phyloP scores from a whole-genome alignment of 35 echinoderm and acorn worm genomes.

The Ophioderma brevispina region DNA sequence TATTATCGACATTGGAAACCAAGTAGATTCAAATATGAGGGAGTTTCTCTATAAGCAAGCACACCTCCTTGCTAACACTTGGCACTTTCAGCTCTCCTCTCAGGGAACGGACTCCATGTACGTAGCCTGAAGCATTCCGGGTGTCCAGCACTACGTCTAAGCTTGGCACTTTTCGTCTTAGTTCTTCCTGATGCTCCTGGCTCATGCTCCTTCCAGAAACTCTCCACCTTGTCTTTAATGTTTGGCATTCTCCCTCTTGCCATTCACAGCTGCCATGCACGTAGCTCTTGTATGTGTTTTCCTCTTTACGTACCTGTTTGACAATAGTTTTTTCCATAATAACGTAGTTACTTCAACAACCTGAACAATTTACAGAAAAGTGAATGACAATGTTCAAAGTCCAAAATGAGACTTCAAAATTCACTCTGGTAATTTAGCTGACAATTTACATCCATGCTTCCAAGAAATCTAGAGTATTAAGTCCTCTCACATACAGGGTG shows the following conservation, averaged over 20 bases:
- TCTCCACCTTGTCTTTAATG: conserved; percentile 90
- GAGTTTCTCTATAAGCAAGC: too few species aligned
- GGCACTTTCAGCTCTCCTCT: background rate
- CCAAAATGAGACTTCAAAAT: too few species aligned
- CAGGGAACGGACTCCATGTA: conserved; percentile 83
- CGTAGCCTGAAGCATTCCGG: conserved; percentile 68
- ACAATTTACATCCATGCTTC: too few species aligned
- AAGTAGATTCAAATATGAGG: too few species aligned
- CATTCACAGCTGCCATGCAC: conserved; percentile 92
- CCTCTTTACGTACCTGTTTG: conserved; percentile 69
- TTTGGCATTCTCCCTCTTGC: conserved; percentile 91
- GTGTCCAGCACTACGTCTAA: conserved; percentile 63
- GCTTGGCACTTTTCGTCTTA: conserved; percentile 48
- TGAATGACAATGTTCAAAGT: too few species aligned
- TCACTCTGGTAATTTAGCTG: too few species aligned
- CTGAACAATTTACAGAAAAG: too few species aligned
- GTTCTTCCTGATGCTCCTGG: conserved; percentile 68
- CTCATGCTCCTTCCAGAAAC: conserved; percentile 97
- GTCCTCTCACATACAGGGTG: too few species aligned
- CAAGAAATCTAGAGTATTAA: too few species aligned
- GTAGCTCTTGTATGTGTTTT: conserved; percentile 85
- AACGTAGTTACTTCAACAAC: too few species aligned
- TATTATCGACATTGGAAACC: too few species aligned
- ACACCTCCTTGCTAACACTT: background rate
- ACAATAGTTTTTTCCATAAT: too few species aligned